Evolutionary conservation across 2,888 invertebrate genomes (phyloP).

Genomic region (Pachliopta kotzebuea): DNA sequence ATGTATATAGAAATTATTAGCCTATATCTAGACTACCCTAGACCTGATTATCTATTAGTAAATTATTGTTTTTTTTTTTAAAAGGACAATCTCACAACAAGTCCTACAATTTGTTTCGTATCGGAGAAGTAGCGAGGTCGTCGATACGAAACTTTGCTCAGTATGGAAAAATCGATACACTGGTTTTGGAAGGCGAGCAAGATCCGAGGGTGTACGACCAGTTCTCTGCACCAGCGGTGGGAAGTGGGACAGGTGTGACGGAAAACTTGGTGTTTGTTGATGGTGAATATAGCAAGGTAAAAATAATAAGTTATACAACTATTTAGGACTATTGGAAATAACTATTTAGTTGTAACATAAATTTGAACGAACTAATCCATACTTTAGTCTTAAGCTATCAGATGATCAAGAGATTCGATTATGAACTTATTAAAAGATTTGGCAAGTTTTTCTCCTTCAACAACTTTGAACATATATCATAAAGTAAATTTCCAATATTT

Average conservation of each 20-base stretch:
- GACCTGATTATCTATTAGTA: neutral
- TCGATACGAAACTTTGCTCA: conserved; percentile 92
- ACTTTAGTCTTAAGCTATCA: no score
- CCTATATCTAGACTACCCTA: neutral
- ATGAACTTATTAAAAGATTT: no score
- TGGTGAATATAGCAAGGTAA: conserved; percentile 89
- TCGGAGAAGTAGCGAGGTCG: conserved; percentile 86
- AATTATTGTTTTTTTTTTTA: conserved; percentile 36
- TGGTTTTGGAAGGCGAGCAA: conserved; percentile 84
- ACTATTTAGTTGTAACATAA: no score
- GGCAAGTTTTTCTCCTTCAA: no score
- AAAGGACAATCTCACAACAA: conserved; percentile 93
- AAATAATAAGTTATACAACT: no score
- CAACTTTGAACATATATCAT: no score
- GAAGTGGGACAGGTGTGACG: conserved; percentile 85
- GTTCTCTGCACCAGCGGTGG: conserved; percentile 89
- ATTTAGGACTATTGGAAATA: no score
- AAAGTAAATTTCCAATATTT: no score
- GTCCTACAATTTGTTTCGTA: conserved; percentile 87
- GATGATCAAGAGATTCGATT: no score
- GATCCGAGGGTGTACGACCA: conserved; percentile 88
- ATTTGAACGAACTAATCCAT: no score
- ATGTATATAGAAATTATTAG: no score
- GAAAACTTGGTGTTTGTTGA: conserved; percentile 93
- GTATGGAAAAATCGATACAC: conserved; percentile 87